Evolutionary conservation across 1,140 invertebrate species (phyloP).

Genomic region (Watersipora subatra): DNA sequence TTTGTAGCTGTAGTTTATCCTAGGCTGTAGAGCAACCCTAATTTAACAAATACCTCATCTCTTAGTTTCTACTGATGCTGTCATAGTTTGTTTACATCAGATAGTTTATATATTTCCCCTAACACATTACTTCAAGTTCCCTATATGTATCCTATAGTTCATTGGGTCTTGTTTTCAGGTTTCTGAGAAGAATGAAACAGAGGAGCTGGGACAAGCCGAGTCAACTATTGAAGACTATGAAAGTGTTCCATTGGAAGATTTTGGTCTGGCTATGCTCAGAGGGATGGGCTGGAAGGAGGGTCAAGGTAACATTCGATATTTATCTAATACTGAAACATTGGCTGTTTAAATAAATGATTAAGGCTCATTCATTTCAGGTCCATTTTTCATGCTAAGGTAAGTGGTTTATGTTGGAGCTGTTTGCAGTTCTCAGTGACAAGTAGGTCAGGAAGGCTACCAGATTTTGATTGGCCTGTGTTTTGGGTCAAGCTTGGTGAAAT

Average conservation of each 20-base stretch:
- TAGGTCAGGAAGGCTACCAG: too few species aligned
- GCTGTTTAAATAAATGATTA: too few species aligned
- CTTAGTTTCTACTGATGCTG: neutral
- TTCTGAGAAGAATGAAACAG: neutral
- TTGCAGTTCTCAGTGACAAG: too few species aligned
- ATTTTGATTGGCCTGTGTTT: too few species aligned
- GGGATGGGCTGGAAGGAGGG: conserved; percentile 84
- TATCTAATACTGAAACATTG: too few species aligned
- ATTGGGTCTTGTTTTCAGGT: neutral
- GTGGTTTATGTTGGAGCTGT: too few species aligned
- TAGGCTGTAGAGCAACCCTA: too few species aligned
- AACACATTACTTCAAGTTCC: neutral
- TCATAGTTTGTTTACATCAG: neutral
- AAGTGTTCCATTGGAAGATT: conserved; percentile 67
- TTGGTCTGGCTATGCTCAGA: conserved; percentile 76
- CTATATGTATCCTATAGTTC: neutral
- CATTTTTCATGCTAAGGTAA: too few species aligned
- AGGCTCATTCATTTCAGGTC: too few species aligned
- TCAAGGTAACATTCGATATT: conserved; percentile 44
- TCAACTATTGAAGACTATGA: conserved; percentile 60
- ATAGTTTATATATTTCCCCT: neutral
- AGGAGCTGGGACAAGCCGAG: conserved; percentile 8
- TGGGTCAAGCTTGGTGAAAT: too few species aligned
- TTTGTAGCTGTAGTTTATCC: too few species aligned
- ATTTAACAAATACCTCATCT: neutral